These are phyloP conservation scores for Bettongia penicillata DNA, from an alignment of 2,113 vertebrate species.

Conservation along the genomic window DNA sequence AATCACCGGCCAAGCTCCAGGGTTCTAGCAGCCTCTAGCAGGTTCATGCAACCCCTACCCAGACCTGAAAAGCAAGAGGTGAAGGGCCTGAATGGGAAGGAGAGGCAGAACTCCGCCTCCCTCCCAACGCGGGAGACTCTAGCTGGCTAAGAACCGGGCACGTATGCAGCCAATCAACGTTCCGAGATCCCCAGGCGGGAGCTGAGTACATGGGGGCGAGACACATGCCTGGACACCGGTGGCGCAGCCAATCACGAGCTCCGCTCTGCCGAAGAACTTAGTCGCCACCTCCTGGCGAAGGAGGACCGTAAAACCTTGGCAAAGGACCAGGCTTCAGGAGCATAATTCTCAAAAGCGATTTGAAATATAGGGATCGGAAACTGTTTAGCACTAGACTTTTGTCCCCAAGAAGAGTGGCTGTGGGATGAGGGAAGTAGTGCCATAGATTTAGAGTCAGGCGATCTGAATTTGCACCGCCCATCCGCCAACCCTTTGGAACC, in stretches of 20 bases:
- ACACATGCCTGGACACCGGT: neutral
- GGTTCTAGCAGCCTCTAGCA: neutral
- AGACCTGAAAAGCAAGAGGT: neutral
- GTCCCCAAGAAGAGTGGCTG: too few relatives aligned
- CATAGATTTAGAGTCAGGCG: neutral
- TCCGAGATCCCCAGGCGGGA: neutral
- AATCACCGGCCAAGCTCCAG: neutral
- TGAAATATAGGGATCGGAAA: neutral
- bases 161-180: neutral
- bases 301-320: too few relatives aligned
- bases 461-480: neutral
- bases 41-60: neutral
- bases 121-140: neutral
- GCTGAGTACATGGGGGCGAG: neutral
- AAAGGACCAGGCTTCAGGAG: neutral
- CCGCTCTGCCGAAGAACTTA: neutral
- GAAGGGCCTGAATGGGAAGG: constrained; percentile 9
- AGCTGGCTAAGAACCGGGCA: neutral
- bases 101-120: neutral
- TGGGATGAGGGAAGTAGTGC: too few relatives aligned
- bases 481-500: neutral
- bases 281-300: neutral
- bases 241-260: neutral
- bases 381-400: neutral
- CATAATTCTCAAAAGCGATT: neutral